These are phyloP conservation scores for Coenobita brevimanus DNA, from an alignment of 1,140 invertebrate genomes.

Conservation along the genomic window DNA sequence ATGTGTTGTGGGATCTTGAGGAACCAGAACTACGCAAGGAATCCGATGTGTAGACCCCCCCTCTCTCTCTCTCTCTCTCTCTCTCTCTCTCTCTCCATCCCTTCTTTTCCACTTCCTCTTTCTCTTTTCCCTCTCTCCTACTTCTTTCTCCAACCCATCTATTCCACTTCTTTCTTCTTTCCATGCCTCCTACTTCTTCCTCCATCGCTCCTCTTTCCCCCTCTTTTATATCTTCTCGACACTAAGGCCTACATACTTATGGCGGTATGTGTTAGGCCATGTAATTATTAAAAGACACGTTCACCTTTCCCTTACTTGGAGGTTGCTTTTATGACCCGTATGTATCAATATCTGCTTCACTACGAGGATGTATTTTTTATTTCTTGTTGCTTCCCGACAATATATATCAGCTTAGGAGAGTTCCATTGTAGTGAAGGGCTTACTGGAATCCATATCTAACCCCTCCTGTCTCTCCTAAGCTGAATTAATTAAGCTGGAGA, in stretches of 20 bases:
- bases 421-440: too few relatives aligned
- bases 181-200: not conserved
- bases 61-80: not conserved
- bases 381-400: too few relatives aligned
- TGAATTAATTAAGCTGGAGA: too few relatives aligned
- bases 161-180: not conserved
- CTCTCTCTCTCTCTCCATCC: slow-evolving; percentile 33
- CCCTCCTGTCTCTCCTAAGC: slow-evolving; percentile 25
- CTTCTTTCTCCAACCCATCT: slow-evolving; percentile 4
- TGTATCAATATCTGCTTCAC: too few relatives aligned
- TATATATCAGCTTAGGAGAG: too few relatives aligned
- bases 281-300: too few relatives aligned
- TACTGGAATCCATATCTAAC: not conserved
- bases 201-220: not conserved
- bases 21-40: not conserved
- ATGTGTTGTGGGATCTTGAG: slow-evolving; percentile 62
- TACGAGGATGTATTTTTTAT: too few relatives aligned
- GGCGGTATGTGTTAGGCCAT: too few relatives aligned
- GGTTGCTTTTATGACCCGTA: too few relatives aligned
- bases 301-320: too few relatives aligned
- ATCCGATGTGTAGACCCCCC: slow-evolving; percentile 26
- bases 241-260: too few relatives aligned
- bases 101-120: slow-evolving; percentile 23
- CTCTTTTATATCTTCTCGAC: slow-evolving; percentile 3
- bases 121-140: slow-evolving; percentile 26